Percentiles rank a stretch among this genome's conserved stretches.
Evolutionary conservation across 2,888 invertebrate species (phyloP).

Genomic region (Corythucha ciliata): DNA sequence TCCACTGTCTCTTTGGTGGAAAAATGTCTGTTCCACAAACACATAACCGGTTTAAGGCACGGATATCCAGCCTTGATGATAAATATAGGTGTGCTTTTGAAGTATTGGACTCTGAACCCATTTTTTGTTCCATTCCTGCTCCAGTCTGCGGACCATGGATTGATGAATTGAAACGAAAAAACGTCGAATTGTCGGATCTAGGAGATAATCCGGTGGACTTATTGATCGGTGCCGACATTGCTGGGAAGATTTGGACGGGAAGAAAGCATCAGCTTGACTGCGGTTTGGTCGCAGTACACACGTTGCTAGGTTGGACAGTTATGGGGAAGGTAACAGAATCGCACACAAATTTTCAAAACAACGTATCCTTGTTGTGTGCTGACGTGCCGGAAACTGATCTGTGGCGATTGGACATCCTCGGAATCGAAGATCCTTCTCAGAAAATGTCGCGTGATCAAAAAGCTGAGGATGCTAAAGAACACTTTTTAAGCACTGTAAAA

Average conservation of each 20-base stretch:
- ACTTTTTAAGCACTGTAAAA: conserved; percentile 33
- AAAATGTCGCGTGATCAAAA: conserved; percentile 7
- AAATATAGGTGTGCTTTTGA: conserved; percentile 16
- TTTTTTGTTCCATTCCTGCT: too few relatives aligned
- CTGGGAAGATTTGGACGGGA: conserved; percentile 15
- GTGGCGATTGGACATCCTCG: conserved; percentile 27
- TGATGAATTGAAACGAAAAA: conserved; percentile 2
- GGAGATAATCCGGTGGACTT: conserved; percentile 10
- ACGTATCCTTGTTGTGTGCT: neutral
- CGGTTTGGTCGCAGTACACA: conserved; percentile 14
- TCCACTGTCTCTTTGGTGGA: conserved; percentile 19
- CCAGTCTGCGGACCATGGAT: too few relatives aligned
- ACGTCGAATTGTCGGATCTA: neutral
- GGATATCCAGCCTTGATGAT: neutral
- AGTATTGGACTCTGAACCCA: conserved; percentile 7
- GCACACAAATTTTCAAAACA: neutral
- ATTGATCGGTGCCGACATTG: conserved; percentile 18
- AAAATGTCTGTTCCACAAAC: conserved; percentile 1
- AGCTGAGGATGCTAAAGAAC: conserved; percentile 11
- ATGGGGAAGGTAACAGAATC: conserved; percentile 13
- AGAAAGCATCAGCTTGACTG: conserved; percentile 1
- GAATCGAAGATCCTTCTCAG: conserved; percentile 24
- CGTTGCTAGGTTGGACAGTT: conserved; percentile 17
- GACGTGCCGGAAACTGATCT: conserved; percentile 12
- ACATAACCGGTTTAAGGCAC: conserved; percentile 9